These are phyloP conservation scores for Oryzias celebensis DNA, from an alignment of 2,113 vertebrate genomes.

Conservation along the genomic window DNA sequence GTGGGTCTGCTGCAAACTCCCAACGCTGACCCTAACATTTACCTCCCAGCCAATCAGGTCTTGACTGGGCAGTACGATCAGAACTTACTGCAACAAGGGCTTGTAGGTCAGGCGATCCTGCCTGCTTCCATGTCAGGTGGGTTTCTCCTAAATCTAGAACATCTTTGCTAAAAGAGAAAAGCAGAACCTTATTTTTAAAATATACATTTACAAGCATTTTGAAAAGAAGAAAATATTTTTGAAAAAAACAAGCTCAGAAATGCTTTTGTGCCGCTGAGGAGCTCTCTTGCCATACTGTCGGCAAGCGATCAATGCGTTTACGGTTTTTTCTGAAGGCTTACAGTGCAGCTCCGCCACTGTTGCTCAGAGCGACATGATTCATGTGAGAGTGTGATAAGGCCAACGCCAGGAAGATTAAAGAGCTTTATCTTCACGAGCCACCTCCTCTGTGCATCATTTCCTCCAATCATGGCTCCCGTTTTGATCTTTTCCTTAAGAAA, in stretches of 20 bases:
- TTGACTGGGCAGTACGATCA: conserved; percentile 90
- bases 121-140: conserved; percentile 94
- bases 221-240: no score
- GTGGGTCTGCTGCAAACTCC: conserved; percentile 81
- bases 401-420: not conserved
- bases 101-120: conserved; percentile 92
- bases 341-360: not conserved
- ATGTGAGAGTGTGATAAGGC: not conserved
- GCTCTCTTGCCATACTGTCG: no score
- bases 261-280: no score
- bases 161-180: no score
- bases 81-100: conserved; percentile 85
- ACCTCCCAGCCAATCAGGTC: conserved; percentile 89
- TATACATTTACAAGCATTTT: no score
- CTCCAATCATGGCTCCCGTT: not conserved
- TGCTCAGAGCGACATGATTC: conserved; percentile 4
- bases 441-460: not conserved
- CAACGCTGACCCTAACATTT: conserved; percentile 84
- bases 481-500: conserved; percentile 2
- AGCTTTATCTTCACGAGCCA: conserved; percentile 3
- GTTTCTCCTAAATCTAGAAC: conserved; percentile 1
- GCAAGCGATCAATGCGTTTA: no score
- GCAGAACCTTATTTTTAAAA: no score
- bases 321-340: no score
- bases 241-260: no score